These are phyloP conservation scores for Drosophila nr. fundita DNA, from an alignment of 2,888 invertebrate genomes.

Conservation along the genomic window DNA sequence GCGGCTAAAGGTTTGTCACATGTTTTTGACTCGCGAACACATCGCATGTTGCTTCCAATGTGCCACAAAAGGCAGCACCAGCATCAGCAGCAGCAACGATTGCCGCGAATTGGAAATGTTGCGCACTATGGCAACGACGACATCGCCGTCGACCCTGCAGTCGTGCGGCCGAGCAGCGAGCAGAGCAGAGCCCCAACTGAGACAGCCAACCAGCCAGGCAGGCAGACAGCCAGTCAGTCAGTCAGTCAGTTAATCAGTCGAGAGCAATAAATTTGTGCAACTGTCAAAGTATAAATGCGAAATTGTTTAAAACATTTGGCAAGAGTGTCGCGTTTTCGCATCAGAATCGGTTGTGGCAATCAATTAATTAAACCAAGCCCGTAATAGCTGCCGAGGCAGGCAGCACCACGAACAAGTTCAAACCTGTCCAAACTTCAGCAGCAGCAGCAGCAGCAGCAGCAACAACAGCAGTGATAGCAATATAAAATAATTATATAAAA, in stretches of 20 bases:
- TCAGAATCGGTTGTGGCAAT: slow-evolving; percentile 45
- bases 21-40: slow-evolving; percentile 57
- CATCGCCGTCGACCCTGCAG: slow-evolving; percentile 36
- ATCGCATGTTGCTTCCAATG: slow-evolving; percentile 71
- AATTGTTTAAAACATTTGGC: slow-evolving; percentile 55
- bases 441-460: not conserved
- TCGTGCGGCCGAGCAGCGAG: slow-evolving; percentile 47
- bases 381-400: slow-evolving; percentile 32
- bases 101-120: slow-evolving; percentile 58
- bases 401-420: slow-evolving; percentile 18
- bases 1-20: slow-evolving; percentile 62
- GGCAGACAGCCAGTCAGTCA: slow-evolving; percentile 23
- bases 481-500: slow-evolving; percentile 61
- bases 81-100: slow-evolving; percentile 25
- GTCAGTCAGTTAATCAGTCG: slow-evolving; percentile 21
- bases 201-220: slow-evolving; percentile 29
- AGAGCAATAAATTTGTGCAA: slow-evolving; percentile 45
- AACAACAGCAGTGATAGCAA: slow-evolving; percentile 32
- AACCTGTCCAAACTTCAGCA: slow-evolving; percentile 23
- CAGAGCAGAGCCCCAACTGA: slow-evolving; percentile 44
- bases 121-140: slow-evolving; percentile 42
- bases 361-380: slow-evolving; percentile 64
- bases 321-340: slow-evolving; percentile 52
- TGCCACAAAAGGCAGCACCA: slow-evolving; percentile 65
- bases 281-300: slow-evolving; percentile 51